phyloP scores from a whole-genome alignment of 2,113 vertebrate genomes.

The Bufo gargarizans region DNA sequence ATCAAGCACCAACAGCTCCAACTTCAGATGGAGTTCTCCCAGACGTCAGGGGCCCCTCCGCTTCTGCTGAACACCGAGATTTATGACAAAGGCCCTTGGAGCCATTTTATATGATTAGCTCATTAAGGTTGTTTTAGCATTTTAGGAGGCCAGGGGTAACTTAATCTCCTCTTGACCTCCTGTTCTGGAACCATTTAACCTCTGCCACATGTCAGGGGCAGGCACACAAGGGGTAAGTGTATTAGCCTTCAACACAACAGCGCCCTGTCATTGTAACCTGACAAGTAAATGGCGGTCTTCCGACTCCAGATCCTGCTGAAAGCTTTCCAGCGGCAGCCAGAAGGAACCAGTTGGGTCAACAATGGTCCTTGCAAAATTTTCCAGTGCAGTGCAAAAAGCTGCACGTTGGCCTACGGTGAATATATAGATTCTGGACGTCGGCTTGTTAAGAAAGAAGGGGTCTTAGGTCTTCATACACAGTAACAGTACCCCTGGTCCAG shows the following conservation, averaged over 20 bases:
- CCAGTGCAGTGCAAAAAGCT: neutral
- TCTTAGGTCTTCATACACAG: neutral
- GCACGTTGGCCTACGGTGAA: conserved; percentile 5
- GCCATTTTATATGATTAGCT: conserved; percentile 5
- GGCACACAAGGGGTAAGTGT: conserved; percentile 27
- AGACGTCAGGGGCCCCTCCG: neutral
- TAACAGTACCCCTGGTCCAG: neutral
- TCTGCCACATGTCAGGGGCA: conserved; percentile 20
- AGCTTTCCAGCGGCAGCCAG: neutral
- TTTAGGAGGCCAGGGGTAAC: conserved; percentile 43
- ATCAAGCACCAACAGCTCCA: neutral
- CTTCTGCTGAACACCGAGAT: neutral
- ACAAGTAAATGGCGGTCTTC: neutral
- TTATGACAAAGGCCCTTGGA: neutral
- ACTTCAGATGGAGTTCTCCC: neutral
- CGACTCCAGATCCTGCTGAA: neutral
- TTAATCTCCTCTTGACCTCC: conserved; percentile 43
- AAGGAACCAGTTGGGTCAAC: conserved; percentile 23
- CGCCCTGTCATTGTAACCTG: neutral
- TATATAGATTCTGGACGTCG: neutral
- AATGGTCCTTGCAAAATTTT: neutral
- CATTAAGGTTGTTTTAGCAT: conserved; percentile 21
- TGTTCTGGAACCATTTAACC: conserved; percentile 46
- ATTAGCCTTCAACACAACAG: conserved; percentile 8
- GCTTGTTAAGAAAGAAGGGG: neutral